A percentile compares a stretch with the other conserved stretches of the same genome.
These are phyloP conservation scores for Pectinophora gossypiella DNA, from an alignment of 1,140 invertebrate species.

Conservation along the genomic window DNA sequence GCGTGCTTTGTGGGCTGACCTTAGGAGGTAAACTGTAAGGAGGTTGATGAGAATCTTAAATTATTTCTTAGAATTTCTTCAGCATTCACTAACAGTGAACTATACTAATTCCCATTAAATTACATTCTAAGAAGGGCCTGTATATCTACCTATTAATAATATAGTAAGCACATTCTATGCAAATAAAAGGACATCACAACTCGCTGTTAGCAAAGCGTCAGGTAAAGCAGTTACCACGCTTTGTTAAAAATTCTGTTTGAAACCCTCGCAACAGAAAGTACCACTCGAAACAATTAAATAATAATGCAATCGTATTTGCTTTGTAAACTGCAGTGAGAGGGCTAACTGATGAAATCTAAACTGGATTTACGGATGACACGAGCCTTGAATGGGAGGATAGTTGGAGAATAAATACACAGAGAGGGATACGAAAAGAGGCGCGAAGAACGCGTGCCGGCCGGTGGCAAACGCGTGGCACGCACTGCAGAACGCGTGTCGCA, in stretches of 20 bases:
- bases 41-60: too few species aligned
- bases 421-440: slow-evolving; percentile 23
- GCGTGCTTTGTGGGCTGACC: too few species aligned
- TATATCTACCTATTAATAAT: too few species aligned
- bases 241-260: not conserved
- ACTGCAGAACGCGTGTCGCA: slow-evolving; percentile 18
- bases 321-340: slow-evolving; percentile 28
- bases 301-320: slow-evolving; percentile 64
- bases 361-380: slow-evolving; percentile 58
- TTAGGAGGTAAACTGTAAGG: too few species aligned
- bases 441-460: not conserved
- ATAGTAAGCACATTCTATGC: too few species aligned
- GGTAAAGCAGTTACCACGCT: not conserved
- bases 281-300: slow-evolving; percentile 67
- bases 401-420: slow-evolving; percentile 60
- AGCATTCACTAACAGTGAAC: too few species aligned
- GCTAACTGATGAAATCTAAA: slow-evolving; percentile 57
- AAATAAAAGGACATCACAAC: too few species aligned
- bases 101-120: too few species aligned
- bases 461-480: not conserved
- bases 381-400: slow-evolving; percentile 54
- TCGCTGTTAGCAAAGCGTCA: too few species aligned
- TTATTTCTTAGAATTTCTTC: too few species aligned
- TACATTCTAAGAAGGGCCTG: too few species aligned
- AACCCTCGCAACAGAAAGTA: slow-evolving; percentile 39